These are phyloP conservation scores for Folsomia manolachei DNA, from an alignment of 2,888 invertebrate genomes.

Conservation along the genomic window DNA sequence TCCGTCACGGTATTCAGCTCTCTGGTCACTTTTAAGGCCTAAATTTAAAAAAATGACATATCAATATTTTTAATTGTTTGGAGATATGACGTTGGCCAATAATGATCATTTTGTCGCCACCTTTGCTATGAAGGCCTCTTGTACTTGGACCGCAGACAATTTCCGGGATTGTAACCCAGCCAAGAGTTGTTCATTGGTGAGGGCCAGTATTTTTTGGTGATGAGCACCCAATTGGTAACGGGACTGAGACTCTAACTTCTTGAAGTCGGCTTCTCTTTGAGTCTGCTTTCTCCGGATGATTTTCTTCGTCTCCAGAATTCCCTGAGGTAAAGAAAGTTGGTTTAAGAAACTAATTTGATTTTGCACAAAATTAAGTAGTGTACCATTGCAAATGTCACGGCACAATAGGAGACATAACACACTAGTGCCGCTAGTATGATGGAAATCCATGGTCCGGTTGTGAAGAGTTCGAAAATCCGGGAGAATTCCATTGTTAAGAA, in stretches of 20 bases:
- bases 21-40: slow-evolving; percentile 25
- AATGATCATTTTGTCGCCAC: slow-evolving; percentile 23
- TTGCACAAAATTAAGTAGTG: neutral
- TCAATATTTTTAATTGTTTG: too few species aligned
- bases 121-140: slow-evolving; percentile 41
- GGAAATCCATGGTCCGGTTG: slow-evolving; percentile 32
- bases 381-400: neutral
- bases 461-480: neutral
- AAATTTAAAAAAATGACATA: slow-evolving; percentile 6
- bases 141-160: slow-evolving; percentile 34
- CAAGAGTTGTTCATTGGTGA: slow-evolving; percentile 29
- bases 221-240: slow-evolving; percentile 25
- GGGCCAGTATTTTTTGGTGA: slow-evolving; percentile 25
- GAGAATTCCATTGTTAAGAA: too few species aligned
- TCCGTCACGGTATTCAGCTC: slow-evolving; percentile 22
- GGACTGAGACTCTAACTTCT: slow-evolving; percentile 15
- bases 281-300: slow-evolving; percentile 32
- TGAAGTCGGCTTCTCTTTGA: slow-evolving; percentile 32
- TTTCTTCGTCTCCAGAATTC: neutral
- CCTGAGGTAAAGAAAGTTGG: neutral
- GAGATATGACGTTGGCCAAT: too few species aligned
- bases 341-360: neutral
- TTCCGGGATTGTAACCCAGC: slow-evolving; percentile 24
- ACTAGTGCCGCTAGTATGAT: slow-evolving; percentile 28
- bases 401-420: slow-evolving; percentile 26